These are phyloP conservation scores for Podargus strigoides DNA, from an alignment of 2,797 vertebrate genomes.

Conservation along the genomic window DNA sequence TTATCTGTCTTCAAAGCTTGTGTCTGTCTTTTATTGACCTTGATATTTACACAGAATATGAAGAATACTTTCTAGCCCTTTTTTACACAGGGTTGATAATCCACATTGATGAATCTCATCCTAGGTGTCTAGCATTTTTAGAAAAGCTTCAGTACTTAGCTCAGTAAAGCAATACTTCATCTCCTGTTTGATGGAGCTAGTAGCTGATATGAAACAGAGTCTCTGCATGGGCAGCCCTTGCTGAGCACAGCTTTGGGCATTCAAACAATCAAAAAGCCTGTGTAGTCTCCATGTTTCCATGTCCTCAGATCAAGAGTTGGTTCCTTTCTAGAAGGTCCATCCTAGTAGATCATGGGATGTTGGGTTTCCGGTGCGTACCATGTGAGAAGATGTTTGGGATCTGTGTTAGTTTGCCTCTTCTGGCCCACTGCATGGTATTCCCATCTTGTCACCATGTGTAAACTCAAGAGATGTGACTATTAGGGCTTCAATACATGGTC, in stretches of 20 bases:
- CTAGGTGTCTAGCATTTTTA: background rate
- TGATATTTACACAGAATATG: background rate
- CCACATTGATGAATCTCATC: background rate
- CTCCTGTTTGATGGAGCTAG: background rate
- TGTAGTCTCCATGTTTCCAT: background rate
- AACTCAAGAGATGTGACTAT: background rate
- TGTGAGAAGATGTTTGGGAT: background rate
- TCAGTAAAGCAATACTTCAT: background rate
- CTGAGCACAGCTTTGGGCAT: background rate
- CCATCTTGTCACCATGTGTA: background rate
- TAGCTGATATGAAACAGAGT: background rate
- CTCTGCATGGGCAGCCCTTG: background rate
- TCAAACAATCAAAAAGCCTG: background rate
- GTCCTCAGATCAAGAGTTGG: background rate
- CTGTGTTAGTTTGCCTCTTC: background rate
- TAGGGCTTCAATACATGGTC: background rate
- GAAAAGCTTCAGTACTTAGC: background rate
- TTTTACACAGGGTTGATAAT: background rate
- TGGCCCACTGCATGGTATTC: too few species aligned
- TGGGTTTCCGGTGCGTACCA: background rate
- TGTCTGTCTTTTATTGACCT: background rate
- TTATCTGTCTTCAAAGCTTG: background rate
- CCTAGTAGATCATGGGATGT: too few species aligned
- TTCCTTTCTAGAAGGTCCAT: background rate
- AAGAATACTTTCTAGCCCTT: background rate